Conservation (phyloP, 2,797 vertebrate species). For the Peromyscus eremicus region DNA sequence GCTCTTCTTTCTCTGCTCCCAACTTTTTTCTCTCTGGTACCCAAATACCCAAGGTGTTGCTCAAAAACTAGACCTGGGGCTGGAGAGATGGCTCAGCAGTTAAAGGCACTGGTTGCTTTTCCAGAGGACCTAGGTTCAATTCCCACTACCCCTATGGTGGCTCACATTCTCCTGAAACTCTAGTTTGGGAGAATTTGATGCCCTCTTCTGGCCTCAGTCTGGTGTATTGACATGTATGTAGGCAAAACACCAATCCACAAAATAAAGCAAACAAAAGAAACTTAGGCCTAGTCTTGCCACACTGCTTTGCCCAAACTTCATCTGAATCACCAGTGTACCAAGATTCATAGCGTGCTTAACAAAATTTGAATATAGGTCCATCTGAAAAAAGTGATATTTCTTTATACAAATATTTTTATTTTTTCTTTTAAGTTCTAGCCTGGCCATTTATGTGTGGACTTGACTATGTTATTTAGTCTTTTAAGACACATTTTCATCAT, state of each 20-base stretch:
- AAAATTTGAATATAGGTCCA: not conserved
- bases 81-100: not conserved
- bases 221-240: not conserved
- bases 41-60: not conserved
- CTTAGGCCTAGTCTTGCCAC: not conserved
- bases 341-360: not conserved
- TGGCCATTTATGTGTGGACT: not conserved
- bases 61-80: not conserved
- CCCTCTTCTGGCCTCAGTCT: not conserved
- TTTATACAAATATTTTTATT: not conserved
- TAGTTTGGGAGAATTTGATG: not conserved
- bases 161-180: not conserved
- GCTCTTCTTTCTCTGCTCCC: not conserved
- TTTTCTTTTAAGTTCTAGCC: not conserved
- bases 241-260: not conserved
- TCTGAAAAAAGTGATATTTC: not conserved
- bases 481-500: not conserved
- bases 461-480: not conserved
- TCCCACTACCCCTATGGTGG: not conserved
- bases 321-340: not conserved
- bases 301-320: not conserved
- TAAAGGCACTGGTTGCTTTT: not conserved
- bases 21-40: not conserved
- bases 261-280: not conserved
- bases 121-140: not conserved